phyloP scores from a whole-genome alignment of 1,140 invertebrate genomes.

The Bombus turneri region DNA sequence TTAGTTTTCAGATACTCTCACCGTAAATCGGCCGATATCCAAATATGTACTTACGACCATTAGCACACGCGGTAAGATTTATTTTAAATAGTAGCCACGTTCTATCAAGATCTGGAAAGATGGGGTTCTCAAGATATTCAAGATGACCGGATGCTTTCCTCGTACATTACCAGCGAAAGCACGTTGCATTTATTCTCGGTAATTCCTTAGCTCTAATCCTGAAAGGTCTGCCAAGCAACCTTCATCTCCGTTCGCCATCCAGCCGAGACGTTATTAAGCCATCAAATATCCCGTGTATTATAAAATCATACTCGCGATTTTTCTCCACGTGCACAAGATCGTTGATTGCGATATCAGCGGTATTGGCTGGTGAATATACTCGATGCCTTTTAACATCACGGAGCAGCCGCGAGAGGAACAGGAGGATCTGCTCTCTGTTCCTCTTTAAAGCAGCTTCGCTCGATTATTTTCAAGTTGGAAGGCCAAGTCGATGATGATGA shows the following conservation, averaged over 20 bases:
- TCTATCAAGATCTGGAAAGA: not conserved
- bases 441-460: constrained; percentile 1
- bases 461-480: constrained; percentile 53
- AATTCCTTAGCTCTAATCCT: constrained; percentile 5
- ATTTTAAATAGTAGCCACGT: not conserved
- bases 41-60: not conserved
- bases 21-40: too few species aligned
- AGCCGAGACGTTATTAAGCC: constrained; percentile 9
- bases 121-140: not conserved
- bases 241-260: not conserved
- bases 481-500: constrained; percentile 62
- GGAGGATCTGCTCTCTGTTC: not conserved
- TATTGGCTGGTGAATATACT: not conserved
- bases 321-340: not conserved
- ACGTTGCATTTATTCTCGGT: not conserved
- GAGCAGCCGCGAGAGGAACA: not conserved
- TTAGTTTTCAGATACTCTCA: not conserved
- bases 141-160: not conserved
- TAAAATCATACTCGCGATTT: constrained; percentile 29
- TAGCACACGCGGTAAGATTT: not conserved
- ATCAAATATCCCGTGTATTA: constrained; percentile 6
- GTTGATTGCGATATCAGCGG: constrained; percentile 15
- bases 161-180: not conserved
- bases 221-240: not conserved
- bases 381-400: constrained; percentile 4